Evolutionary conservation across 2,888 invertebrate species (phyloP).

Genomic region (Pheosia tremula): DNA sequence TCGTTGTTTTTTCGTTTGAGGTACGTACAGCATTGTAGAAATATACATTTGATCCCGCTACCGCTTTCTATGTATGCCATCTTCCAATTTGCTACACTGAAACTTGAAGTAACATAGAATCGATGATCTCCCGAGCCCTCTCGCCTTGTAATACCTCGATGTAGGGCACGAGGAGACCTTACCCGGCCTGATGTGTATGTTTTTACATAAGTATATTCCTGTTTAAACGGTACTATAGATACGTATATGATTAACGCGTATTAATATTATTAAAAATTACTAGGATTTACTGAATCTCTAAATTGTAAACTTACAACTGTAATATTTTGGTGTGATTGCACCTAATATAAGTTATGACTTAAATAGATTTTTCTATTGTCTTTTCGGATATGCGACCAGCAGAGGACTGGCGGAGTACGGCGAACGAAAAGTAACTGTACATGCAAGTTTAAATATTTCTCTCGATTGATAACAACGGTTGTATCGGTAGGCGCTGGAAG

Average conservation of each 20-base stretch:
- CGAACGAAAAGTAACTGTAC: not conserved
- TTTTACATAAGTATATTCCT: not conserved
- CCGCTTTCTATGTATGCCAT: constrained; percentile 6
- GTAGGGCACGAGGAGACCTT: constrained; percentile 17
- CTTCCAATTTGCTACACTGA: constrained; percentile 22
- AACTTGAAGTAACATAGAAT: constrained; percentile 37
- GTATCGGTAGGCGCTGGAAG: not conserved
- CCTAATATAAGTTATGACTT: too few species aligned
- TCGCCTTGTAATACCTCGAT: constrained; percentile 25
- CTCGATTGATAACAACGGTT: not conserved
- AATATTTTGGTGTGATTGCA: too few species aligned
- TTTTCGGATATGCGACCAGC: too few species aligned
- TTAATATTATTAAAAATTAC: too few species aligned
- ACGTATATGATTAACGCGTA: too few species aligned
- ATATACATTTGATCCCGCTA: constrained; percentile 10
- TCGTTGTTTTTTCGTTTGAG: not conserved
- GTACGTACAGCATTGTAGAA: too few species aligned
- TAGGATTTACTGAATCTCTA: too few species aligned
- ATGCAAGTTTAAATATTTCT: not conserved
- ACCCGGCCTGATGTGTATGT: constrained; percentile 1
- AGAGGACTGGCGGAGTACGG: not conserved
- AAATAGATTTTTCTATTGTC: too few species aligned
- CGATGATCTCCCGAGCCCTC: constrained; percentile 32
- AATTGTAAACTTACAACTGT: too few species aligned
- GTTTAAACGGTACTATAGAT: not conserved